A percentile compares a stretch with the other conserved stretches of the same genome.
phyloP scores from a whole-genome alignment of 2,113 vertebrate species.

The Xiphophorus couchianus region DNA sequence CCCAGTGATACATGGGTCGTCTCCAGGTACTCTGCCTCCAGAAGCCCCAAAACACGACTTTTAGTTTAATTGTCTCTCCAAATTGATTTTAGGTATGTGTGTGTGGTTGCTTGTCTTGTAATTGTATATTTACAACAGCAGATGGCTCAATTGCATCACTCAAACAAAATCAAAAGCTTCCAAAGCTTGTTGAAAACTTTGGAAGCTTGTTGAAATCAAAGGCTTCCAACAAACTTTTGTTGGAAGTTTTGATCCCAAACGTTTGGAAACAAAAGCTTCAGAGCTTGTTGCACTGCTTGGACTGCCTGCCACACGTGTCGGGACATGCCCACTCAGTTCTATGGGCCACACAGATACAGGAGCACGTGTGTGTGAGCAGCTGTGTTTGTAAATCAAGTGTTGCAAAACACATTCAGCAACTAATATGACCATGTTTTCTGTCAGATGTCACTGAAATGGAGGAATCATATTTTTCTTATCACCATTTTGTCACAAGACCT shows the following conservation, averaged over 20 bases:
- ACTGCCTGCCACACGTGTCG: not conserved
- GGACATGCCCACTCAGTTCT: slow-evolving; percentile 1
- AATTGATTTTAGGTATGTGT: too few species aligned
- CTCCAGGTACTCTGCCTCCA: too few species aligned
- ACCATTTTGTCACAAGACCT: too few species aligned
- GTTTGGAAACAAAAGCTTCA: not conserved
- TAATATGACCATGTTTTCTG: slow-evolving; percentile 16
- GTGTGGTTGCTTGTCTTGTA: too few species aligned
- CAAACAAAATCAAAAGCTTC: not conserved
- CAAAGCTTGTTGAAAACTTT: too few species aligned
- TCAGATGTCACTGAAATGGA: not conserved
- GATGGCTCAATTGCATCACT: not conserved
- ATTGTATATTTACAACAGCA: not conserved
- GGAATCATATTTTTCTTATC: too few species aligned
- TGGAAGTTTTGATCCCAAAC: too few species aligned
- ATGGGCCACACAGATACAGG: slow-evolving; percentile 11
- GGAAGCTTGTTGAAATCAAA: too few species aligned
- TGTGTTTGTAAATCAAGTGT: slow-evolving; percentile 48
- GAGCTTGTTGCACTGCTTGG: not conserved
- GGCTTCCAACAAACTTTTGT: too few species aligned
- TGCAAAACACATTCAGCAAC: slow-evolving; percentile 26
- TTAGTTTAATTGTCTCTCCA: too few species aligned
- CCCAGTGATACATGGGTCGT: too few species aligned
- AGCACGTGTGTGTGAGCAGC: slow-evolving; percentile 33
- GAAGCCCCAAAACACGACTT: too few species aligned